Evolutionary conservation across 2,888 invertebrate species (phyloP).

Genomic region (Tineola bisselliella): DNA sequence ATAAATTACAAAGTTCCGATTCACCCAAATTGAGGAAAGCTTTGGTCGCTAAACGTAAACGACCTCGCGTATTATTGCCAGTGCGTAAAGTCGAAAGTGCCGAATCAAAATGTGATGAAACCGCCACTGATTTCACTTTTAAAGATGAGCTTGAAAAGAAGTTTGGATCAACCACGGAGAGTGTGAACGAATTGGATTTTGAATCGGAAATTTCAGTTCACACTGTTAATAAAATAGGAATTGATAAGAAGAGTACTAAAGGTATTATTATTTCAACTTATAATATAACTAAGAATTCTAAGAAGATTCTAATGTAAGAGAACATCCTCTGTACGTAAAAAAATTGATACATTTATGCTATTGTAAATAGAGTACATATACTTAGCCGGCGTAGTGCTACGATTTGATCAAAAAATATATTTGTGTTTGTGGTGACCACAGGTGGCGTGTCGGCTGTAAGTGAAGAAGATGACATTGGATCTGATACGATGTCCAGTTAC

Average conservation of each 20-base stretch:
- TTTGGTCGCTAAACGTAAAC: constrained; percentile 41
- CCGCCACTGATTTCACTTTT: constrained; percentile 7
- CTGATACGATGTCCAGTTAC: constrained; percentile 50
- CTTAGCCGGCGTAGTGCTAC: too few species aligned
- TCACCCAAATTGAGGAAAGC: constrained; percentile 51
- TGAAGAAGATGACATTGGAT: constrained; percentile 52
- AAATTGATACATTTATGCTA: too few species aligned
- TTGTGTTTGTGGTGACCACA: not conserved
- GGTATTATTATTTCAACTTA: too few species aligned
- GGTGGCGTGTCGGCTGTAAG: constrained; percentile 21
- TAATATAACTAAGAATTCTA: too few species aligned
- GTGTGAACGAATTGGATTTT: constrained; percentile 28
- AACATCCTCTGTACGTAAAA: too few species aligned
- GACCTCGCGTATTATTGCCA: constrained; percentile 48
- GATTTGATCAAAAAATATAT: too few species aligned
- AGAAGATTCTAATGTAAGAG: too few species aligned
- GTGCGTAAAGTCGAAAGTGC: constrained; percentile 35
- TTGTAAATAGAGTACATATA: too few species aligned
- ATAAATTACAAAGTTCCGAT: constrained; percentile 31
- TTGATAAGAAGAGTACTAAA: not conserved
- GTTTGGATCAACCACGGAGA: not conserved
- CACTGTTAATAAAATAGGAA: constrained; percentile 27
- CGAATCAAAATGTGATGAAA: constrained; percentile 2
- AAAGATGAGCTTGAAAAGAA: constrained; percentile 5
- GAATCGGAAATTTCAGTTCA: constrained; percentile 52